Conservation (phyloP, 2,113 vertebrate genomes). For the Brienomyrus longianalis region DNA sequence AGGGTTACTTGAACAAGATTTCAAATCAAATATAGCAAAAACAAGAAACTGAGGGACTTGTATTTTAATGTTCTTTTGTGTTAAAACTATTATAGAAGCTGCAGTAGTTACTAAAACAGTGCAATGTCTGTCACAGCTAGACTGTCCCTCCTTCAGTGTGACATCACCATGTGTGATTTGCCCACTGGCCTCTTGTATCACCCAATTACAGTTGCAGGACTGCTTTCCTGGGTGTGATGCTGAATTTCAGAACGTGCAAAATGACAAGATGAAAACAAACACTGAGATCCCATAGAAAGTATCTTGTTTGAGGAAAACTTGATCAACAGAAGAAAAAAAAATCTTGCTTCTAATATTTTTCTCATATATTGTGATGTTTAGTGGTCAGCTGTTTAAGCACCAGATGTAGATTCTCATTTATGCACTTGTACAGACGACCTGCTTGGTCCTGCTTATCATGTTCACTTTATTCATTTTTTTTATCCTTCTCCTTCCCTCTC, state of each 20-base stretch:
- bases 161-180: constrained; percentile 39
- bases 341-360: constrained; percentile 49
- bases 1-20: constrained; percentile 53
- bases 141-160: constrained; percentile 31
- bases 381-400: constrained; percentile 65
- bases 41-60: constrained; percentile 31
- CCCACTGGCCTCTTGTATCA: neutral
- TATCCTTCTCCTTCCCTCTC: constrained; percentile 6
- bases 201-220: neutral
- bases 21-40: constrained; percentile 29
- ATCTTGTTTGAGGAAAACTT: constrained; percentile 13
- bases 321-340: constrained; percentile 38
- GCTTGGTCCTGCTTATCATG: constrained; percentile 59
- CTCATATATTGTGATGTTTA: constrained; percentile 69
- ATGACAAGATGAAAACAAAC: neutral
- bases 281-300: neutral
- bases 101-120: constrained; percentile 63
- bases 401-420: constrained; percentile 76
- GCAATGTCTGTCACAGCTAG: constrained; percentile 35
- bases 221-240: neutral
- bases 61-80: constrained; percentile 17
- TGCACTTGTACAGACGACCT: constrained; percentile 54
- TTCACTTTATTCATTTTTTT: constrained; percentile 49
- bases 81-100: constrained; percentile 41
- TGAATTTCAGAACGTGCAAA: constrained; percentile 16